Percentiles rank a stretch among this genome's conserved stretches.
Conservation (phyloP, 1,140 invertebrate genomes). For the Drosophila bipectinata region DNA sequence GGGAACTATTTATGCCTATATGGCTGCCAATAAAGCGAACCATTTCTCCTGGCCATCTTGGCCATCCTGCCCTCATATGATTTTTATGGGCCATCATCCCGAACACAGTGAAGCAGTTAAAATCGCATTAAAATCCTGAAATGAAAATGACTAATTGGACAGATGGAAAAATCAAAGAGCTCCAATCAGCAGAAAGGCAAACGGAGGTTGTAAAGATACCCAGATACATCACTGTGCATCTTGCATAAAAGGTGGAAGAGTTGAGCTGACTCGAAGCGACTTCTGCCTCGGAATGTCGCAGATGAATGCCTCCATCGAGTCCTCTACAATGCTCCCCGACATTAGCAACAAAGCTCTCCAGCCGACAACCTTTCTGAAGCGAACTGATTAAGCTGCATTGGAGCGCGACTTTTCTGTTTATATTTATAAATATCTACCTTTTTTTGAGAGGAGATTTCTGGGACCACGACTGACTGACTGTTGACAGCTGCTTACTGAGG, state of each 20-base stretch:
- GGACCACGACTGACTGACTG: conserved; percentile 35
- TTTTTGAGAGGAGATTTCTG: conserved; percentile 4
- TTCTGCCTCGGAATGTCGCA: conserved; percentile 66
- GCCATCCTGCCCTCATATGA: conserved; percentile 31
- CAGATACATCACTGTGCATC: conserved; percentile 14
- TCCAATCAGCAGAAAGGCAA: conserved; percentile 35
- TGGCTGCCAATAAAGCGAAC: conserved; percentile 51
- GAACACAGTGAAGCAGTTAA: conserved; percentile 53
- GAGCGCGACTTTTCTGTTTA: conserved; percentile 41
- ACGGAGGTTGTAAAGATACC: conserved; percentile 31
- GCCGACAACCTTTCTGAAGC: conserved; percentile 66
- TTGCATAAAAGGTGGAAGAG: conserved; percentile 20
- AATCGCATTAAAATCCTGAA: conserved; percentile 64
- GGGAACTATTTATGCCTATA: conserved; percentile 57
- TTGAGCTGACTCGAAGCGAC: conserved; percentile 24
- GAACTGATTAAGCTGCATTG: conserved; percentile 75
- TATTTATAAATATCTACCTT: conserved; percentile 24
- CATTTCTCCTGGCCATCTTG: conserved; percentile 9
- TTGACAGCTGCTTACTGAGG: conserved; percentile 42
- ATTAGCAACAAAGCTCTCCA: conserved; percentile 52
- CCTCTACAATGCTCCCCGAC: conserved; percentile 3
- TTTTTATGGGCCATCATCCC: conserved; percentile 51
- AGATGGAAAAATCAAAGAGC: conserved; percentile 68
- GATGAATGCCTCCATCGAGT: conserved; percentile 54
- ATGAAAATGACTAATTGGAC: conserved; percentile 81